phyloP scores from a whole-genome alignment of 2,797 vertebrate species.

The Gymnothorax reevesii region DNA sequence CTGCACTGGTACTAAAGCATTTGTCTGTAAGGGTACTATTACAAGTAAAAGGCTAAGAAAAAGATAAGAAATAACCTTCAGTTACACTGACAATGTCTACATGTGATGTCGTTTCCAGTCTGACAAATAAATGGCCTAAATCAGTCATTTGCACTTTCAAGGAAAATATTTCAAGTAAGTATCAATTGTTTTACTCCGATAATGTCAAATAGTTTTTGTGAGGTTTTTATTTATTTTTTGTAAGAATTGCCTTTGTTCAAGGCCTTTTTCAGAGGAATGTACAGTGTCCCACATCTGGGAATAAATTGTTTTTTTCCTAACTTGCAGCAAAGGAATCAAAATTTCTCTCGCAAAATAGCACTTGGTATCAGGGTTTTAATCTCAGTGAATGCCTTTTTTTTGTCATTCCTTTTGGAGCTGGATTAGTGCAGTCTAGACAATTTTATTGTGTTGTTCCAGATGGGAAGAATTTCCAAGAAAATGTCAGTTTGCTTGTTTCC shows the following conservation, averaged over 20 bases:
- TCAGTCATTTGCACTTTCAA: constrained; percentile 14
- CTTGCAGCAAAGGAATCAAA: constrained; percentile 11
- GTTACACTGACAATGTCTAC: background rate
- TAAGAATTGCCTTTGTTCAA: constrained; percentile 3
- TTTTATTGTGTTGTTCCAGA: background rate
- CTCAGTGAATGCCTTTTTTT: constrained; percentile 54
- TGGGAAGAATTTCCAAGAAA: background rate
- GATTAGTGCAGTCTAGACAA: background rate
- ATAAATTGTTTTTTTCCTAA: background rate
- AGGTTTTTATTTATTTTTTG: constrained; percentile 7
- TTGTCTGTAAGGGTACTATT: background rate
- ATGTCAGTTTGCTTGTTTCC: background rate
- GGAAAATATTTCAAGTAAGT: constrained; percentile 8
- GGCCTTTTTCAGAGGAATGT: constrained; percentile 21
- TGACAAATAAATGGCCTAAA: constrained; percentile 1
- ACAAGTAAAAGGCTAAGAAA: background rate
- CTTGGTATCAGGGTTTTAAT: constrained; percentile 58
- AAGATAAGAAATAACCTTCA: background rate
- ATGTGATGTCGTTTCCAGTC: background rate
- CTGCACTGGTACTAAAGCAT: constrained; percentile 4
- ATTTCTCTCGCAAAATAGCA: background rate
- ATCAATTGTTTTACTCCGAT: constrained; percentile 4
- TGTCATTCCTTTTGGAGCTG: constrained; percentile 8
- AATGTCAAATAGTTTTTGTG: constrained; percentile 17
- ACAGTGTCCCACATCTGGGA: constrained; percentile 8